A percentile compares a stretch with the other conserved stretches of the same genome.
These are phyloP conservation scores for Caerostris darwini DNA, from an alignment of 1,140 invertebrate genomes.

Conservation along the genomic window DNA sequence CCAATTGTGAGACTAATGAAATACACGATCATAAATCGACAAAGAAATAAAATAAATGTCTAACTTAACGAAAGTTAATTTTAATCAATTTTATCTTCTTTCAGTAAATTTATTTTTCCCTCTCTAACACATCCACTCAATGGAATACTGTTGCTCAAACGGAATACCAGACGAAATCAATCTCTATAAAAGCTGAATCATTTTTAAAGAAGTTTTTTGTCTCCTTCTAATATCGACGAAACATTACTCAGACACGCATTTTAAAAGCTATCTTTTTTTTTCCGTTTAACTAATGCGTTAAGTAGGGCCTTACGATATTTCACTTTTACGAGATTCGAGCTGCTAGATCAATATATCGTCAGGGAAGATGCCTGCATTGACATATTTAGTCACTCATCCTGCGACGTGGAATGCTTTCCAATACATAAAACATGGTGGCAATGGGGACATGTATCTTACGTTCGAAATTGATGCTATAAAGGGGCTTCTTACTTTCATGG, in stretches of 20 bases:
- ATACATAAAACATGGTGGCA: slow-evolving; percentile 24
- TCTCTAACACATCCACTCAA: not conserved
- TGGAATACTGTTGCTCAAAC: not conserved
- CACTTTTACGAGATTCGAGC: slow-evolving; percentile 19
- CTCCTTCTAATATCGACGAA: not conserved
- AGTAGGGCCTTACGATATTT: not conserved
- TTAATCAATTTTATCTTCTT: slow-evolving; percentile 4
- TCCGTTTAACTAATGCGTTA: slow-evolving; percentile 26
- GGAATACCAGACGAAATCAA: not conserved
- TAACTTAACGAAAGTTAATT: slow-evolving; percentile 27
- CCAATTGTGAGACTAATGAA: too few species aligned
- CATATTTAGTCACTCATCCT: slow-evolving; percentile 9
- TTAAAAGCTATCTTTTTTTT: slow-evolving; percentile 34
- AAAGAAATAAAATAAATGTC: not conserved
- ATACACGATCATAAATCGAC: too few species aligned
- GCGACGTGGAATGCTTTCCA: not conserved
- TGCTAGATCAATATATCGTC: not conserved
- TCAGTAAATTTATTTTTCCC: not conserved
- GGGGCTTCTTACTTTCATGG: slow-evolving; percentile 4
- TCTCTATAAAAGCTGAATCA: slow-evolving; percentile 9
- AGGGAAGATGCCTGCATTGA: not conserved
- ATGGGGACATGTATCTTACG: not conserved
- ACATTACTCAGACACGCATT: slow-evolving; percentile 25
- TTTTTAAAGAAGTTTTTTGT: not conserved
- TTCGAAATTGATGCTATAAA: slow-evolving; percentile 2